Percentiles rank a stretch among this genome's conserved stretches.
Conservation (phyloP, 2,113 vertebrate genomes). For the Ailurus styani region DNA sequence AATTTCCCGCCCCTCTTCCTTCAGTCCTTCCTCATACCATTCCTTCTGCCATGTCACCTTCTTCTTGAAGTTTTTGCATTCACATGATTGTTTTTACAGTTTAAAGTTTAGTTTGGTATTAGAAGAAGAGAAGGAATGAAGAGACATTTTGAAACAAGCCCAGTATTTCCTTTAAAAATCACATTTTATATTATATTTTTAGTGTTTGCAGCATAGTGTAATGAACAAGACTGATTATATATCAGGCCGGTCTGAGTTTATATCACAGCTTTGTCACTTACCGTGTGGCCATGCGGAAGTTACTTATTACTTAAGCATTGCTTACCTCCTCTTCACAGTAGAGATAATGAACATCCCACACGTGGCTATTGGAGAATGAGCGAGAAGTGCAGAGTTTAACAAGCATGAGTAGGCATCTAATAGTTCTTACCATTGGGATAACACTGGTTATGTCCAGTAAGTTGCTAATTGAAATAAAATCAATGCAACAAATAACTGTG, state of each 20-base stretch:
- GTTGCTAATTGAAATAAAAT: not conserved
- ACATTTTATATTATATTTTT: not conserved
- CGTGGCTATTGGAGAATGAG: not conserved
- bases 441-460: not conserved
- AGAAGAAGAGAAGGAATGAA: not conserved
- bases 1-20: not conserved
- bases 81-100: not conserved
- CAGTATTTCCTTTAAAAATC: not conserved
- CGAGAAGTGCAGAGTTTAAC: not conserved
- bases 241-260: not conserved
- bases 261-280: not conserved
- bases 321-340: not conserved
- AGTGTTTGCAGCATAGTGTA: not conserved
- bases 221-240: not conserved
- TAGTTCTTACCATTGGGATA: not conserved
- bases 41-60: not conserved
- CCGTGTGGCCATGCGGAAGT: not conserved
- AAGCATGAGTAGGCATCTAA: not conserved
- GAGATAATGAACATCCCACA: not conserved
- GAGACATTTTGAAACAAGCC: not conserved
- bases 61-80: not conserved
- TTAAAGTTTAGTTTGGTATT: not conserved
- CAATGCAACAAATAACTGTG: not conserved
- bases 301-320: not conserved
- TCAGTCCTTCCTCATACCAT: not conserved